Base-by-base conservation (phyloP, 2,888 invertebrate species). In the Antheraea assamensis region DNA sequence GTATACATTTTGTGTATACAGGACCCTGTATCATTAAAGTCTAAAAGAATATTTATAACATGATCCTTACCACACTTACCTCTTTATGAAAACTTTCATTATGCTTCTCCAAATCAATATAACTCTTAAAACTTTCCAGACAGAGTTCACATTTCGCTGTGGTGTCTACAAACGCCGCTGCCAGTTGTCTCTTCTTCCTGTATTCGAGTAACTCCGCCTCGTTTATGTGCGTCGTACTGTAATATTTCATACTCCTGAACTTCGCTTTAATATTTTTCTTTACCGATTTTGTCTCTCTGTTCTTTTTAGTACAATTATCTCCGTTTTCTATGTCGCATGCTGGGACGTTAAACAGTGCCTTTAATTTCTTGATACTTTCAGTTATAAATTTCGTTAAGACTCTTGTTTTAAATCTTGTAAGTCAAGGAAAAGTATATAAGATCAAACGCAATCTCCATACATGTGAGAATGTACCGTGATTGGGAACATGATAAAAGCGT, bases 111-210 rank as follows among this genome's bases (percentile, higher is more conserved):
- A 88, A 81, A 24, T 81, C 80, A 64, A 72, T 77, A 71, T 82
- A 73, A 75, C 71, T 80, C 21, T 78, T 77, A 82, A 86, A 90
- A 0, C 27, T 77, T 75, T 81, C 75, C 13, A 87, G 71, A 83
- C 92, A 91, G 42, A 78, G 81, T 3, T 86, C 82, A 85, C 92
- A 91, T 81, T 88, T 89, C 76, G 78, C 83, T 2, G 61, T n/a
- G 0, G 82, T 80, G 58, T 77, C 74, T 0, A 76, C 52, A 76
- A 78, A 89, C 13, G n/a, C 61, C 0, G n/a, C 70, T 0, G 55
- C 77, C 71, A 75, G 74, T 72, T 78, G 85, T 30, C 71, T 83
- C 64, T 74, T 76, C 15, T 73, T 76, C 55, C 81, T 79, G 58
- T 79, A 78, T n/a, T 81, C 78, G 10, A 75, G 71, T 73, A 87